Conservation (phyloP, 1,140 invertebrate genomes). For the Pissodes strobi region DNA sequence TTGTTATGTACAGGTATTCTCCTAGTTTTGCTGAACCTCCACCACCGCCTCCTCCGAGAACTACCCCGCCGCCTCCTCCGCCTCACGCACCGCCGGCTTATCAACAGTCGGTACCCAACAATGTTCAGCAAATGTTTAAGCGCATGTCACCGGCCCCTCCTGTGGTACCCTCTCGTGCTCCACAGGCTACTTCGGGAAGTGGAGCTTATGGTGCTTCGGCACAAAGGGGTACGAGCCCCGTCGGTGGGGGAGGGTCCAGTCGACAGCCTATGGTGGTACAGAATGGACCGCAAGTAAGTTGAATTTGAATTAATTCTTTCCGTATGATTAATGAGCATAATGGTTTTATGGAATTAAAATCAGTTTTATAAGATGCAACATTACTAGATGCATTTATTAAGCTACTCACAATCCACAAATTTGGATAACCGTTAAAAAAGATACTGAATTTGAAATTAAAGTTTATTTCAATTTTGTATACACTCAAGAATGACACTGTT, state of each 20-base stretch:
- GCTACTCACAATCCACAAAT: no score
- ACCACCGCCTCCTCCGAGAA: conserved; percentile 68
- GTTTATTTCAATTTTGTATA: no score
- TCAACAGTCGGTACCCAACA: conserved; percentile 62
- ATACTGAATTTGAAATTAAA: no score
- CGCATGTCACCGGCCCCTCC: conserved; percentile 78
- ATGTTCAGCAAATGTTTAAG: conserved; percentile 82
- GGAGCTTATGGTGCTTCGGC: conserved; percentile 56
- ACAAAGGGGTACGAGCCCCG: conserved; percentile 71
- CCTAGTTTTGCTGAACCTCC: conserved; percentile 68
- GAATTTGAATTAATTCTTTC: background rate
- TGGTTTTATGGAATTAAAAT: no score
- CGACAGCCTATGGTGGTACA: conserved; percentile 78
- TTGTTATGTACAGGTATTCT: conserved; percentile 61
- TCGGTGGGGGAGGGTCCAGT: conserved; percentile 52
- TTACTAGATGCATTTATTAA: no score
- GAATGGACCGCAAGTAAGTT: conserved; percentile 71
- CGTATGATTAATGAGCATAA: no score
- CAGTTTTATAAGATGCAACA: no score
- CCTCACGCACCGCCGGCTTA: conserved; percentile 52
- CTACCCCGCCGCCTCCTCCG: conserved; percentile 72
- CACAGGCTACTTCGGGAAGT: conserved; percentile 57
- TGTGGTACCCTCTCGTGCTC: conserved; percentile 64
- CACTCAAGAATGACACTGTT: no score
- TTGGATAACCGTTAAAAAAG: no score